Evolutionary conservation across 2,888 invertebrate genomes (phyloP), one percentile per base, ranked within the genome.

Genomic region (Chrysomela aeneicollis): DNA sequence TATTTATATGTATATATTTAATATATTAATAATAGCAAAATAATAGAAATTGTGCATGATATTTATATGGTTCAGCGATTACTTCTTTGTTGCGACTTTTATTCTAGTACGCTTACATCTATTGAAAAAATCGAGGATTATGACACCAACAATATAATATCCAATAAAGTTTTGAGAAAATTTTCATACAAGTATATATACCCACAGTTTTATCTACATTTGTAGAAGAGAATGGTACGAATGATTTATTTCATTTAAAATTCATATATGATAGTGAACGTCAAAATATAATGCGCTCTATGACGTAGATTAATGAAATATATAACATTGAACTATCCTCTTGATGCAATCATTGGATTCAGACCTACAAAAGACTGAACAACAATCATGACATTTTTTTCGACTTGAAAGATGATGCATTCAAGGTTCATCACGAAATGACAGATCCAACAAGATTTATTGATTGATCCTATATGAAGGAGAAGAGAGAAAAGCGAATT

Each of bases 11-110:
- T 12, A 10, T 6, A 15, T 17, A 46, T 4, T 46, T 26, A 46
- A 57, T 32, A 57, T 46, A 3, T 26, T 26, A 26, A 26, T 57
- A 46, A 57, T 57, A 57, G 57, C 26, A 57, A 47, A 55, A 42
- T 55, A 55, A 55, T 42, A 42, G 55, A 15, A 15, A 55, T n/a
- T 26, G 55, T 42, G 22, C 26, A 26, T 26, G 26, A 26, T 26
- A 47, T 57, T 26, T 46, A 46, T 9, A 57, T 57, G 57, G 46
- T 57, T 57, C 57, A 57, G 57, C 46, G 42, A 3, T 15, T 15
- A 10, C 2, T 42, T 15, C 12, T 15, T 4, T 42, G 42, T 42
- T 15, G 42, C 15, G 15, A 42, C 18, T 42, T 46, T 46, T 42
- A 19, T 55, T 55, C 35, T 1, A 21, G 18, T 47, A 46, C 26